Conservation (phyloP, 2,888 invertebrate species). For the Ennomos quercinarius region DNA sequence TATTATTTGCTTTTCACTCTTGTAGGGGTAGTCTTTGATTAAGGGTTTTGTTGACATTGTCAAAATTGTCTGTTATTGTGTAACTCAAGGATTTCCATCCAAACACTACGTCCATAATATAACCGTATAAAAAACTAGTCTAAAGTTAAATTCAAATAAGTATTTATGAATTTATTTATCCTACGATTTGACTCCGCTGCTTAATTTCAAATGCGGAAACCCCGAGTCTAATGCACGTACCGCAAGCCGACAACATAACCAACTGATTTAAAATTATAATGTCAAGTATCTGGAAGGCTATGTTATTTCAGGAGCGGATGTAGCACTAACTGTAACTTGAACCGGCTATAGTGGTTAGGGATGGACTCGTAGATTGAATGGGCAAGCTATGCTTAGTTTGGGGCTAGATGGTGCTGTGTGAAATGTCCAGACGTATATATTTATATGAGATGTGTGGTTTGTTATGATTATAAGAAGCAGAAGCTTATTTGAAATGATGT, state of each 20-base stretch:
- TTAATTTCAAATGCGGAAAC: slow-evolving; percentile 46
- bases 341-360: slow-evolving; percentile 3
- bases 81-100: background rate
- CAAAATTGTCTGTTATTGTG: no score
- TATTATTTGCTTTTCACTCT: no score
- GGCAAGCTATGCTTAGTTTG: no score
- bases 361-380: slow-evolving; percentile 15
- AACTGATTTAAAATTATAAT: slow-evolving; percentile 72
- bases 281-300: slow-evolving; percentile 26
- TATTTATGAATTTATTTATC: slow-evolving; percentile 39
- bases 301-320: slow-evolving; percentile 41
- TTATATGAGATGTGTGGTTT: no score
- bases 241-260: slow-evolving; percentile 59
- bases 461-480: no score
- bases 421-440: no score
- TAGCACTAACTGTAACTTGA: slow-evolving; percentile 22
- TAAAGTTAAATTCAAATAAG: no score
- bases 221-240: slow-evolving; percentile 57
- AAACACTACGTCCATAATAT: slow-evolving; percentile 3
- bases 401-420: no score
- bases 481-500: no score
- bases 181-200: slow-evolving; percentile 42
- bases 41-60: no score
- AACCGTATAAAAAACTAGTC: no score
- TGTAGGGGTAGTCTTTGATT: no score